Evolutionary conservation across 2,888 invertebrate genomes (phyloP).

Genomic region (Phaonia tiefii): DNA sequence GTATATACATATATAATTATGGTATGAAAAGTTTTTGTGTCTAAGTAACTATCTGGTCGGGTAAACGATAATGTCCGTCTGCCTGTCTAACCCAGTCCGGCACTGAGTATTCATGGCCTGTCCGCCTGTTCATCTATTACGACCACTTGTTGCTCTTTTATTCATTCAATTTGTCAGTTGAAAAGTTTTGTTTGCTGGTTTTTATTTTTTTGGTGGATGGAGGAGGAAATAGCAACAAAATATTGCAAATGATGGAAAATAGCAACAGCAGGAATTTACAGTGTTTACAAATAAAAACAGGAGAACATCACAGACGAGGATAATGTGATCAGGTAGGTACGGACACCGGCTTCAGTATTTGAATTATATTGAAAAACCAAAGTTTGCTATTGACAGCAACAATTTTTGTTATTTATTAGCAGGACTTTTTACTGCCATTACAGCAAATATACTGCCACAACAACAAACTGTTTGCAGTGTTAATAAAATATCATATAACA

Average conservation of each 20-base stretch:
- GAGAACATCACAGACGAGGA: background rate
- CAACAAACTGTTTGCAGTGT: too few relatives aligned
- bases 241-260: constrained; percentile 56
- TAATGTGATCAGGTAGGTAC: too few relatives aligned
- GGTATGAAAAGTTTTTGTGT: constrained; percentile 39
- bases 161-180: constrained; percentile 80
- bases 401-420: too few relatives aligned
- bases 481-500: too few relatives aligned
- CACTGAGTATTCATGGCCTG: constrained; percentile 51
- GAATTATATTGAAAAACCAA: too few relatives aligned
- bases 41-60: too few relatives aligned
- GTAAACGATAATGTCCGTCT: too few relatives aligned
- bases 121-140: constrained; percentile 68
- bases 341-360: too few relatives aligned
- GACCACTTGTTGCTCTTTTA: constrained; percentile 80
- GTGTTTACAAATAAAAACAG: constrained; percentile 8
- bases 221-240: constrained; percentile 30
- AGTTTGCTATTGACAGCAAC: too few relatives aligned
- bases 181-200: background rate
- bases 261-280: constrained; percentile 49
- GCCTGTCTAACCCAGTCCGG: too few relatives aligned
- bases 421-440: too few relatives aligned
- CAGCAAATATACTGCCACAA: too few relatives aligned
- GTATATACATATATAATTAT: constrained; percentile 46
- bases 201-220: background rate